These are phyloP conservation scores for Vireo altiloquus DNA, from an alignment of 2,113 vertebrate species.

Conservation along the genomic window DNA sequence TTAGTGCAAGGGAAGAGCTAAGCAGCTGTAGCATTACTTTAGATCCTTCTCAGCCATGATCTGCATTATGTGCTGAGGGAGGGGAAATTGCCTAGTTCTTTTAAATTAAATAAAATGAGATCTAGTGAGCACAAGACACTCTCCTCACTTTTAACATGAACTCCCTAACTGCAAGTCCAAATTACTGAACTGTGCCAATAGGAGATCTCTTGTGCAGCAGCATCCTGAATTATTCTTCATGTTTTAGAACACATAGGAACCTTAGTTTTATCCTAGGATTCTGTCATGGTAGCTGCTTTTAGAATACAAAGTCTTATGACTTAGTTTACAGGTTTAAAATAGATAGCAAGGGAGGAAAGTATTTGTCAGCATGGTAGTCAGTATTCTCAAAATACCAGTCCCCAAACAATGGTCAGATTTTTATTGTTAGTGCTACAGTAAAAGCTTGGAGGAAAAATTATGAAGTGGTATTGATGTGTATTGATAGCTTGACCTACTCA, in stretches of 20 bases:
- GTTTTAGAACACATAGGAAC: neutral
- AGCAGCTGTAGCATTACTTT: conserved; percentile 20
- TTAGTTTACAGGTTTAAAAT: neutral
- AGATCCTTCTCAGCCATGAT: conserved; percentile 13
- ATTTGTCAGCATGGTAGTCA: neutral
- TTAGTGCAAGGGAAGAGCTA: conserved; percentile 24
- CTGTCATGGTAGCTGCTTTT: neutral
- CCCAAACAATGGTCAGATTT: neutral
- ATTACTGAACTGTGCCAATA: neutral
- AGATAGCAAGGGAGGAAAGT: neutral
- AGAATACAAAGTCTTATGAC: neutral
- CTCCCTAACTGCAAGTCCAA: neutral
- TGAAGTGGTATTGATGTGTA: neutral
- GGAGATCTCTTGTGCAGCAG: neutral
- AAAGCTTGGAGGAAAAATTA: neutral
- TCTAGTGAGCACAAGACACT: neutral
- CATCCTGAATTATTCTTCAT: neutral
- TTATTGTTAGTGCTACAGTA: neutral
- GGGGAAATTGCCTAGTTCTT: neutral
- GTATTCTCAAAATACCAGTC: neutral
- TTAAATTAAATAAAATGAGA: conserved; percentile 26
- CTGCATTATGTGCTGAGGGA: conserved; percentile 11
- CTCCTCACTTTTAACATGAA: neutral
- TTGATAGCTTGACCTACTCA: neutral
- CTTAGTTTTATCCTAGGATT: neutral